Percentiles rank a stretch among this genome's conserved stretches.
Conservation (phyloP, 2,113 vertebrate species). For the Mesitornis unicolor region DNA sequence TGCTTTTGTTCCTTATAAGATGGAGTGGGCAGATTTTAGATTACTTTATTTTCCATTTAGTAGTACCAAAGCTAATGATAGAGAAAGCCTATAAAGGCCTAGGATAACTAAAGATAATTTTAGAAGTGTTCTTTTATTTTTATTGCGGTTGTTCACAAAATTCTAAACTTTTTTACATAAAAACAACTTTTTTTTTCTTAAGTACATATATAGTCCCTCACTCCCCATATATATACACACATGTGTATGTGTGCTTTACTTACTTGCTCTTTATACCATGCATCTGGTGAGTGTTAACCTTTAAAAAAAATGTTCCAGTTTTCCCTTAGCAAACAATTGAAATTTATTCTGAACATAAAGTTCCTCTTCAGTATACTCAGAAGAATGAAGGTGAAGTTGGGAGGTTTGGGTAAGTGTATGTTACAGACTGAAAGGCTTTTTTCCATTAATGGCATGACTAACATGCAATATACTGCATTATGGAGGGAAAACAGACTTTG, state of each 20-base stretch:
- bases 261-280: background rate
- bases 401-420: background rate
- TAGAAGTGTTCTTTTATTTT: background rate
- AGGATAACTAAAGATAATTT: background rate
- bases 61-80: background rate
- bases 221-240: accelerated
- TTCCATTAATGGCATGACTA: background rate
- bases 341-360: background rate
- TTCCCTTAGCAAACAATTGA: background rate
- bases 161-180: background rate
- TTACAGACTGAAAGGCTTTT: background rate
- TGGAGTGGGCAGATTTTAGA: background rate
- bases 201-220: background rate
- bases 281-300: accelerated
- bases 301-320: background rate
- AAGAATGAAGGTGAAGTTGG: background rate
- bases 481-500: background rate
- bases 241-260: background rate
- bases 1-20: background rate
- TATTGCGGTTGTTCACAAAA: background rate
- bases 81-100: background rate
- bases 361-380: background rate
- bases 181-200: background rate
- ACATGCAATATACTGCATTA: background rate
- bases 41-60: background rate